phyloP scores from a whole-genome alignment of 2,113 vertebrate species.

The Balaeniceps rex region DNA sequence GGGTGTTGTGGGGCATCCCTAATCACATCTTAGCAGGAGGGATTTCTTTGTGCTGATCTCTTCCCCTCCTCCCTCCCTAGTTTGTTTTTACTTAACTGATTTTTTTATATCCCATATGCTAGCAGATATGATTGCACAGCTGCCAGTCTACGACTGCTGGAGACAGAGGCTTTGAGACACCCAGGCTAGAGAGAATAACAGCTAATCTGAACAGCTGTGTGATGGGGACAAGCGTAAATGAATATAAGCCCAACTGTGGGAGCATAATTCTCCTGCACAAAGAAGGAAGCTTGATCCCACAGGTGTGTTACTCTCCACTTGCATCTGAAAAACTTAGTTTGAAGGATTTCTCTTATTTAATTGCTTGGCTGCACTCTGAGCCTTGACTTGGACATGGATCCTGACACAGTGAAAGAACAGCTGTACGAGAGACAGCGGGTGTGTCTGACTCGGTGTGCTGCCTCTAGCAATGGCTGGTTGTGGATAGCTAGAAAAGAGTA shows the following conservation, averaged over 20 bases:
- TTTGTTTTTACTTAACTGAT: conserved; percentile 41
- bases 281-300: neutral
- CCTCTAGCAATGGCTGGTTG: neutral
- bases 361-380: neutral
- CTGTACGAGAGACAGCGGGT: neutral
- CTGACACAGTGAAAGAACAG: neutral
- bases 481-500: neutral
- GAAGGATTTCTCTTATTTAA: conserved; percentile 14
- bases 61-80: neutral
- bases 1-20: conserved; percentile 9
- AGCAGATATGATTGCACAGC: conserved; percentile 57
- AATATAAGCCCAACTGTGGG: conserved; percentile 30
- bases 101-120: conserved; percentile 12
- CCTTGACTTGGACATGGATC: neutral
- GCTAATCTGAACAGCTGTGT: conserved; percentile 56
- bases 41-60: neutral
- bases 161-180: conserved; percentile 36
- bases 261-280: neutral
- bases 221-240: conserved; percentile 29
- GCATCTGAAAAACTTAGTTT: conserved; percentile 4
- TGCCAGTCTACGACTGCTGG: conserved; percentile 15
- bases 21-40: conserved; percentile 8
- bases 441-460: neutral
- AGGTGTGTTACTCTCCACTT: neutral
- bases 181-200: neutral